These are phyloP conservation scores for Pararge aegeria DNA, from an alignment of 1,140 invertebrate genomes.

Conservation along the genomic window DNA sequence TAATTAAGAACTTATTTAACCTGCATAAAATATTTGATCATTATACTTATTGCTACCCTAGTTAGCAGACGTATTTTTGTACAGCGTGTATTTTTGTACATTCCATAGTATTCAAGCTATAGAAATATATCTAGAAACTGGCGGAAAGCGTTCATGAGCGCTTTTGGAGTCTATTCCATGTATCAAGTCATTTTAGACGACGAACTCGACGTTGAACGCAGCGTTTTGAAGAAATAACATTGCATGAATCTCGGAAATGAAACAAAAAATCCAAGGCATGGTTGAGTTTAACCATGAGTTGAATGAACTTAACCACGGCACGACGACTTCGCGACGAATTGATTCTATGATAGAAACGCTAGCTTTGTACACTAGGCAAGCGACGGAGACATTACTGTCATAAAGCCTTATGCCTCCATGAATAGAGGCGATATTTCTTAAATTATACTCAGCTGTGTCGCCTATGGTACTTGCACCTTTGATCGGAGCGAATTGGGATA, in stretches of 20 bases:
- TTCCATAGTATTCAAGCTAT: no score
- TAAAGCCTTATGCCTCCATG: neutral
- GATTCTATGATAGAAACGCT: slow-evolving; percentile 45
- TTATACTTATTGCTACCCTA: no score
- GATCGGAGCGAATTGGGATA: slow-evolving; percentile 44
- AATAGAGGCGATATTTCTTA: slow-evolving; percentile 8
- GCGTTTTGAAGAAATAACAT: neutral
- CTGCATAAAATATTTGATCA: no score
- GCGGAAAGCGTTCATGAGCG: no score
- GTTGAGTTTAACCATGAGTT: slow-evolving; percentile 37
- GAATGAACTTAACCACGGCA: slow-evolving; percentile 32
- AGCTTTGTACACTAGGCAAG: slow-evolving; percentile 18
- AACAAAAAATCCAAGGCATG: slow-evolving; percentile 31
- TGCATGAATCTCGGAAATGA: slow-evolving; percentile 21
- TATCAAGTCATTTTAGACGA: neutral
- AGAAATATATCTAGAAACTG: no score
- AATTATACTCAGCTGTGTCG: neutral
- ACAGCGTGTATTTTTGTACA: no score
- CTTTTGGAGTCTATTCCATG: no score
- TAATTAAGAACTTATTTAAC: no score
- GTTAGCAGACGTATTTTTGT: no score
- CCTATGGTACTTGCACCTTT: slow-evolving; percentile 31
- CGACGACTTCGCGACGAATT: slow-evolving; percentile 43
- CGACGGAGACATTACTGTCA: neutral
- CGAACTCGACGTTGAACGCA: neutral